Conservation (phyloP, 2,113 vertebrate species). For the Paramisgurnus dabryanus region DNA sequence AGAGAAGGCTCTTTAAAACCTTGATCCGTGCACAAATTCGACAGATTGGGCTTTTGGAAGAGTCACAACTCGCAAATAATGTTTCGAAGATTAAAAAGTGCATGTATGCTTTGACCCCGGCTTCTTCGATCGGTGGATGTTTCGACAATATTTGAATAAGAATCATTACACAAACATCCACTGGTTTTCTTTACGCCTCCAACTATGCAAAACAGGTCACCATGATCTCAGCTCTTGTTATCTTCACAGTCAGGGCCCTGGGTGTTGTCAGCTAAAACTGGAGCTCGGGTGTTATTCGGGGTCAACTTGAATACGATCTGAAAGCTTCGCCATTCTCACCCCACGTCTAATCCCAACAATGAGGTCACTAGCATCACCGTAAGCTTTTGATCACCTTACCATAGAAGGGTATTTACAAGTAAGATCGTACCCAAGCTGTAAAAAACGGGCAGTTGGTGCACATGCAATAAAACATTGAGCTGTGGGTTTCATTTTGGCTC, state of each 20-base stretch:
- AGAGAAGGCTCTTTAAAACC: constrained; percentile 29
- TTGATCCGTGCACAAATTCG: constrained; percentile 4
- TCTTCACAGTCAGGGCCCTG: constrained; percentile 22
- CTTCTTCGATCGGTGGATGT: not conserved
- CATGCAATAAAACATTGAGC: not conserved
- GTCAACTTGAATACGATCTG: not conserved
- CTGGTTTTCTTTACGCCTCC: constrained; percentile 28
- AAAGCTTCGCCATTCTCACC: not conserved
- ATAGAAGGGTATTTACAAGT: not conserved
- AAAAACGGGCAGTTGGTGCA: not conserved
- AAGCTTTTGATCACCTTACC: constrained; percentile 14
- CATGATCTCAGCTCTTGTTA: constrained; percentile 23
- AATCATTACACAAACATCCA: not conserved
- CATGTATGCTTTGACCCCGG: not conserved
- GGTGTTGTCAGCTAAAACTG: constrained; percentile 30
- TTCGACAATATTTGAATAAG: not conserved
- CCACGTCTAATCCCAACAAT: constrained; percentile 3
- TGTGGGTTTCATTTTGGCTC: too few species aligned
- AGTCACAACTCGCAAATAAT: not conserved
- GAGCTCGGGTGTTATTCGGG: constrained; percentile 6
- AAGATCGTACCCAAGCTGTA: not conserved
- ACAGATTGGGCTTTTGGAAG: not conserved
- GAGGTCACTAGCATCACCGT: constrained; percentile 23
- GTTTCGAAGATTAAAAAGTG: not conserved
- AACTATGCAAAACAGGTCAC: constrained; percentile 31